Conservation (phyloP, 2,113 vertebrate species). For the Cyprinus carpio region DNA sequence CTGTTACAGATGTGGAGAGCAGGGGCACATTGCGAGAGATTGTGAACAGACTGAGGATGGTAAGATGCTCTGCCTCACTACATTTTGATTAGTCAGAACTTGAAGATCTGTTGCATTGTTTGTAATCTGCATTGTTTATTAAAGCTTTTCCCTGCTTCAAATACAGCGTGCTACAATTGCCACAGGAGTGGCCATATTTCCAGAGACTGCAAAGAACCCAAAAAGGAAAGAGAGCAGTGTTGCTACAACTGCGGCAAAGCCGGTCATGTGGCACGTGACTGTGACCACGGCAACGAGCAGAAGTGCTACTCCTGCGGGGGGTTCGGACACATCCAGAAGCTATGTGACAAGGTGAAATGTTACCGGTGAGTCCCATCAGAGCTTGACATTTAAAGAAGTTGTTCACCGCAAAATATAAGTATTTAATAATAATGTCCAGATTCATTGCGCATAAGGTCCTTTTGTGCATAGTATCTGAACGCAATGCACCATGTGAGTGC, state of each 20-base stretch:
- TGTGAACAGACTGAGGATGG: conserved; percentile 98
- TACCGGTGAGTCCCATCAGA: conserved; percentile 81
- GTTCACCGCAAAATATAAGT: not conserved
- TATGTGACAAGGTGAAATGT: conserved; percentile 99
- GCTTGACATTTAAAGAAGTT: not conserved
- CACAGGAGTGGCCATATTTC: conserved; percentile 97
- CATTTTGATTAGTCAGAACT: not conserved
- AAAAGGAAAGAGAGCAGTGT: conserved; percentile 94
- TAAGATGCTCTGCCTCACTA: conserved; percentile 65
- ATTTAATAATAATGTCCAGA: no score
- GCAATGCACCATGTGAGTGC: not conserved
- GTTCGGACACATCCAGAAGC: conserved; percentile 98
- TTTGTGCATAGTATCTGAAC: not conserved
- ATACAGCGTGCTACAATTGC: conserved; percentile 97
- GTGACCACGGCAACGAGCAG: conserved; percentile 95
- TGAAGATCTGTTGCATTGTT: no score
- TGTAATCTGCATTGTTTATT: not conserved
- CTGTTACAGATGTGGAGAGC: conserved; percentile 97
- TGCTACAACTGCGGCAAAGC: conserved; percentile 99
- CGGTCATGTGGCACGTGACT: conserved; percentile 96
- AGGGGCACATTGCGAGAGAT: conserved; percentile 97
- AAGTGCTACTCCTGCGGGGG: conserved; percentile 99
- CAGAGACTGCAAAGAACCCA: conserved; percentile 98
- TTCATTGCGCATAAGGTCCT: no score
- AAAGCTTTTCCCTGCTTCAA: not conserved